Percentiles rank a stretch among this genome's conserved stretches.
These are phyloP conservation scores for Ethmia dodecea DNA, from an alignment of 2,888 invertebrate genomes.

Conservation along the genomic window DNA sequence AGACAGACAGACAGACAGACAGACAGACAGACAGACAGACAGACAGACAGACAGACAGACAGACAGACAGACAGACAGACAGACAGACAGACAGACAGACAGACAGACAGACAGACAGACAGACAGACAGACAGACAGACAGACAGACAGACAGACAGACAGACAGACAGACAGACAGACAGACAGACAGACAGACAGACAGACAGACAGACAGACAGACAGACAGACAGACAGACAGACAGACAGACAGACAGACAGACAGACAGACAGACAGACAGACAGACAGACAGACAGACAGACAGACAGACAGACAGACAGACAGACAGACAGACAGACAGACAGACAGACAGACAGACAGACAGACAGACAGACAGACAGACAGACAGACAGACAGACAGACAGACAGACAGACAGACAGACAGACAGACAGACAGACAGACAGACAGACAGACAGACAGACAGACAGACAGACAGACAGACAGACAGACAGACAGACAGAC, in stretches of 20 bases:
- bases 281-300: constrained; percentile 13
- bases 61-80: constrained; percentile 13
- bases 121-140: constrained; percentile 13
- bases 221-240: constrained; percentile 13
- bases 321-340: constrained; percentile 13
- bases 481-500: constrained; percentile 13
- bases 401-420: constrained; percentile 13
- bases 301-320: constrained; percentile 13
- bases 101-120: constrained; percentile 13
- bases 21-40: constrained; percentile 13
- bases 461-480: constrained; percentile 13
- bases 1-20: constrained; percentile 13
- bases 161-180: constrained; percentile 13
- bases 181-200: constrained; percentile 13
- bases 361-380: constrained; percentile 13
- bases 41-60: constrained; percentile 13
- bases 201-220: constrained; percentile 13
- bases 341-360: constrained; percentile 13
- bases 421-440: constrained; percentile 12
- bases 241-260: constrained; percentile 13
- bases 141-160: constrained; percentile 13
- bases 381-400: constrained; percentile 13
- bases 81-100: constrained; percentile 13
- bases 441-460: constrained; percentile 13
- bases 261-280: constrained; percentile 13